A percentile compares a stretch with the other conserved stretches of the same genome.
Evolutionary conservation across 2,888 invertebrate genomes (phyloP).

Genomic region (Sphecodes monilicornis): DNA sequence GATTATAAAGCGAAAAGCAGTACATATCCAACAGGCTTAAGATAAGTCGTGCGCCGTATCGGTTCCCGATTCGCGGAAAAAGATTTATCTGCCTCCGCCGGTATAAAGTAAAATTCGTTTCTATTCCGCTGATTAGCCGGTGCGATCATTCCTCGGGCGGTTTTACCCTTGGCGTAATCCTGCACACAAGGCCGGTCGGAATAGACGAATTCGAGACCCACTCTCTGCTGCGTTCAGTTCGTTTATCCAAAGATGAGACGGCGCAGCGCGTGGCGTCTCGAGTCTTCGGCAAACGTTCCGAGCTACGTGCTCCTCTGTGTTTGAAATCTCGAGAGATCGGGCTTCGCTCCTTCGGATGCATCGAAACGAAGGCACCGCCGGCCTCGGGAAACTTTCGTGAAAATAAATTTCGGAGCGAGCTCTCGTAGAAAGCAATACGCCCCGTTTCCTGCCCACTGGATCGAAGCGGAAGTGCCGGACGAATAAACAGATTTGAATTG

Average conservation of each 20-base stretch:
- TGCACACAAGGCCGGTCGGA: background rate
- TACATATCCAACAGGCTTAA: too few species aligned
- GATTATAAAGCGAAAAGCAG: too few species aligned
- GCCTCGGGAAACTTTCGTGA: constrained; percentile 39
- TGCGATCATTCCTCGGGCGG: background rate
- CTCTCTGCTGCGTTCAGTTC: constrained; percentile 46
- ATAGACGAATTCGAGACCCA: constrained; percentile 45
- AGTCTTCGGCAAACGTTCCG: constrained; percentile 57
- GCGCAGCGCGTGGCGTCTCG: constrained; percentile 27
- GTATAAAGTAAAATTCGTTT: constrained; percentile 30
- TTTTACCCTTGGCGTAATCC: constrained; percentile 14
- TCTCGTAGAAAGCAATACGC: constrained; percentile 36
- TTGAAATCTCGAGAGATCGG: constrained; percentile 52
- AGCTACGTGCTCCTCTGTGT: constrained; percentile 42
- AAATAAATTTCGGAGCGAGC: constrained; percentile 46
- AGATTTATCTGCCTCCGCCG: too few species aligned
- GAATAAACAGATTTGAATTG: background rate
- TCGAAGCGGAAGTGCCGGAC: background rate
- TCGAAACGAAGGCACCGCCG: constrained; percentile 41
- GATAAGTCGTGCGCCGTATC: background rate
- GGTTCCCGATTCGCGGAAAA: background rate
- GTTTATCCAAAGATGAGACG: constrained; percentile 60
- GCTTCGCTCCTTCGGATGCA: constrained; percentile 32
- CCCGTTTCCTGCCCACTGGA: background rate
- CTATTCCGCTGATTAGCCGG: constrained; percentile 30